Evolutionary conservation across 2,797 vertebrate genomes (phyloP), one percentile per base, ranked within the genome.

Genomic region (Acanthiza pusilla): DNA sequence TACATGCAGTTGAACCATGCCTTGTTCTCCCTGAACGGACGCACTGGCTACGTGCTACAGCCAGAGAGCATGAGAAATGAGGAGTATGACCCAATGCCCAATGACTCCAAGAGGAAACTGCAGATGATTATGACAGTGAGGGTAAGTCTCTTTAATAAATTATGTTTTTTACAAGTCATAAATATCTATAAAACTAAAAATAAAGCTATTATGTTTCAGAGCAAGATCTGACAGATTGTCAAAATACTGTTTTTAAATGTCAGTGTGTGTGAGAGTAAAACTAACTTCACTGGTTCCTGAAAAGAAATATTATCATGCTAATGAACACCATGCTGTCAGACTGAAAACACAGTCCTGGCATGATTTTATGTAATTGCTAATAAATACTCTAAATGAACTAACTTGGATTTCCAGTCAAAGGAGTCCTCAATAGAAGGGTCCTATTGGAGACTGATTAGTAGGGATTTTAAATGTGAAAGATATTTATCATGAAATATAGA

Each of bases 1-100:
- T 99, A 97, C 97, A 99, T 98, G 96, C 99, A 99, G 85, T 80
- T 99, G 96, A 99, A 99, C 97, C 98, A 98, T 11, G 98, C 99
- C 68, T 97, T 99, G 96, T 99, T 99, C 96, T 98, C 98, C 74
- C 97, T 99, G 93, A 99, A 99, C 5, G 99, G 99, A 63, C 75
- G 85, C 8, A 99, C 98, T 0, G 99, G 99, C 53, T 99, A 98
- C 6, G 98, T 99, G 66, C 98, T 99, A 30, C 99, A 99, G 95
- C 99, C 99, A 0, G 99, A 99, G 97, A 93, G 98, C 88, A 99
- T 99, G 98, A 98, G 99, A 38, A 90, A 80, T 2, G 99, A 99
- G 61, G 94, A 89, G 43, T 99, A 99, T 36, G 98, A 99, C 88
- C 98, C 98, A 0, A 73, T 96, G 97, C 87, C 98, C 48, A 97